Base-by-base conservation (phyloP, 1,140 invertebrate genomes). In the Venturia canescens region DNA sequence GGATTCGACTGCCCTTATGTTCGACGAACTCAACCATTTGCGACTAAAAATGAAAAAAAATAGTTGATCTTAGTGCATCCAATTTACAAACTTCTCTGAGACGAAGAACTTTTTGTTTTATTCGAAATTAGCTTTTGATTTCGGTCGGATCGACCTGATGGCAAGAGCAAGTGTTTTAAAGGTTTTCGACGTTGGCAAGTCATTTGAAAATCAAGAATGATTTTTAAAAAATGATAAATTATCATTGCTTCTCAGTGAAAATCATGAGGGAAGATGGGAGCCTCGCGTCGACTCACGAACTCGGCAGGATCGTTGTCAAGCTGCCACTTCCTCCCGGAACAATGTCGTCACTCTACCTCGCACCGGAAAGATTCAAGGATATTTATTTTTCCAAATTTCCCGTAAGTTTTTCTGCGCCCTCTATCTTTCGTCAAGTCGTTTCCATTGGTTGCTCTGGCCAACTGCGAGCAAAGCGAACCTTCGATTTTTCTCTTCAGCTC, bases 301-400 rank as follows among this genome's bases (percentile, higher is more conserved):
- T 98, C 1, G 98, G 97, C 0, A 93, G 96, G 83, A 96, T 98
- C 84, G 96, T 94, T 0, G 92, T 97, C 16, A 98, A 97, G 89
- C 86, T 98, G 18, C 98, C 98, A 0, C 89, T 98, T 23, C 97
- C 98, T 0, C 98, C 98, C 0, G 97, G 98, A 7, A 95, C 94
- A 44, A 95, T 98, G 87, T 94, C 95, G 0, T 97, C 96, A 0
- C 91, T 99, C 0, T 98, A 96, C 90, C 93, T 94, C 83, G 94
- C 96, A 31, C 95, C 97, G 78, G 95, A 98, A n/a, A 93, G 94
- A 78, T 99, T 96, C 87, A 93, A 95, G 76, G 93, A 96, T 81
- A 94, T 94, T 1, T 98, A 98, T 88, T 98, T 98, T 86, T 94
- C 94, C 21, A 94, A 93, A 84, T 97, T 94, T 90, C 96, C 95